Percentiles rank a stretch among this genome's conserved stretches.
phyloP scores from a whole-genome alignment of 1,140 invertebrate species.

The Schlechtendalia chinensis region DNA sequence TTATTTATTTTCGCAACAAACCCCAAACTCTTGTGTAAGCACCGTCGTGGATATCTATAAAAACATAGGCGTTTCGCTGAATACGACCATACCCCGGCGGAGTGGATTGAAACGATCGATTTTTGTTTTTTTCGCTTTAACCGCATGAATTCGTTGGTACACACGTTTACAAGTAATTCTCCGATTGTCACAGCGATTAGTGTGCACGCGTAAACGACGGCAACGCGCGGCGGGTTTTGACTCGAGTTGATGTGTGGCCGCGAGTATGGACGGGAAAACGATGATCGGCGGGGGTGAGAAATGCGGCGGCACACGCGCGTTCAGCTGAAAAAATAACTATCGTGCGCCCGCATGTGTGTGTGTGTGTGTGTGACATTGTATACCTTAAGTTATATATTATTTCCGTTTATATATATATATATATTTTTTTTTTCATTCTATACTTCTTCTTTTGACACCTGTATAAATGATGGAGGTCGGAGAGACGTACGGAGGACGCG shows the following conservation, averaged over 20 bases:
- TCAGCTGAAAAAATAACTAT: slow-evolving; percentile 33
- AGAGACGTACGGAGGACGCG: slow-evolving; percentile 10
- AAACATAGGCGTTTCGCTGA: too few relatives aligned
- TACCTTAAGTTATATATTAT: slow-evolving; percentile 32
- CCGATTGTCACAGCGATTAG: too few relatives aligned
- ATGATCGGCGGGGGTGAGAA: not conserved
- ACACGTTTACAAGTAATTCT: too few relatives aligned
- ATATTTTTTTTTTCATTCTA: not conserved
- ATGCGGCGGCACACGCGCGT: not conserved
- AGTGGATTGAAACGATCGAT: too few relatives aligned
- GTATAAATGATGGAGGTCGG: slow-evolving; percentile 28
- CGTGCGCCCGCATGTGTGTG: too few relatives aligned
- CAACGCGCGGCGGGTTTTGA: not conserved
- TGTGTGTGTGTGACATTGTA: slow-evolving; percentile 9
- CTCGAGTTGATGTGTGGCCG: not conserved
- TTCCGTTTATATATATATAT: not conserved
- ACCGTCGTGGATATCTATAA: too few relatives aligned
- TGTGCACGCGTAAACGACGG: not conserved
- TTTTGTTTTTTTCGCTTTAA: too few relatives aligned
- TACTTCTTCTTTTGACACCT: slow-evolving; percentile 32
- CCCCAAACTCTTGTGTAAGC: too few relatives aligned
- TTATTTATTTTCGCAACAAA: too few relatives aligned
- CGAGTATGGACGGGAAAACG: not conserved
- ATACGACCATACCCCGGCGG: too few relatives aligned
- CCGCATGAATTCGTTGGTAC: too few relatives aligned